Percentiles rank a stretch among this genome's conserved stretches.
phyloP scores from a whole-genome alignment of 2,888 invertebrate genomes.

The Graphium colonna region DNA sequence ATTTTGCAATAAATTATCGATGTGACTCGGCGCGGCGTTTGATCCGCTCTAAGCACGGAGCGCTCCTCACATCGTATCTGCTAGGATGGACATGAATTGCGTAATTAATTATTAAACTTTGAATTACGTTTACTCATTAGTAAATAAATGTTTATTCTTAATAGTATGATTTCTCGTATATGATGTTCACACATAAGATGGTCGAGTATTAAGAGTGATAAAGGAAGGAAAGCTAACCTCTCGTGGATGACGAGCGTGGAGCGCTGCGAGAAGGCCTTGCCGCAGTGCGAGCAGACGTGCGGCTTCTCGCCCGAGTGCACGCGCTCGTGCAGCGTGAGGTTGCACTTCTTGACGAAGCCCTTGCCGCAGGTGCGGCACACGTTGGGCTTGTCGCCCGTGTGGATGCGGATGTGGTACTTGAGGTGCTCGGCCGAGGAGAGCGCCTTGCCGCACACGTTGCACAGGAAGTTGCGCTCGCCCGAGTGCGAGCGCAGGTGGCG shows the following conservation, averaged over 20 bases:
- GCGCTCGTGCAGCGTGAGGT: slow-evolving; percentile 80
- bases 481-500: slow-evolving; percentile 69
- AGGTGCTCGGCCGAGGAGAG: slow-evolving; percentile 80
- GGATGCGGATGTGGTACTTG: slow-evolving; percentile 81
- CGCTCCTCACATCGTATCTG: too few species aligned
- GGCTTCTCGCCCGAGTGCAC: slow-evolving; percentile 83
- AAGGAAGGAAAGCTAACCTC: too few species aligned
- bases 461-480: slow-evolving; percentile 77
- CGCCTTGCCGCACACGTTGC: slow-evolving; percentile 82
- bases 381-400: slow-evolving; percentile 82
- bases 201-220: too few species aligned
- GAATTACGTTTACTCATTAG: too few species aligned
- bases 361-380: slow-evolving; percentile 73
- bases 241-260: slow-evolving; percentile 82
- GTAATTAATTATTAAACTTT: too few species aligned
- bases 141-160: too few species aligned
- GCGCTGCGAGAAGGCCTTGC: slow-evolving; percentile 81
- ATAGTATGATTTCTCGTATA: too few species aligned
- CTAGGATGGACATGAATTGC: too few species aligned
- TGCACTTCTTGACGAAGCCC: slow-evolving; percentile 81
- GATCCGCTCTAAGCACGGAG: too few species aligned
- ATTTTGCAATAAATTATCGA: too few species aligned
- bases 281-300: slow-evolving; percentile 80
- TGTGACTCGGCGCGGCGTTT: too few species aligned
- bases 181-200: too few species aligned